These are phyloP conservation scores for Nannoperca australis DNA, from an alignment of 2,797 vertebrate species.

Conservation along the genomic window DNA sequence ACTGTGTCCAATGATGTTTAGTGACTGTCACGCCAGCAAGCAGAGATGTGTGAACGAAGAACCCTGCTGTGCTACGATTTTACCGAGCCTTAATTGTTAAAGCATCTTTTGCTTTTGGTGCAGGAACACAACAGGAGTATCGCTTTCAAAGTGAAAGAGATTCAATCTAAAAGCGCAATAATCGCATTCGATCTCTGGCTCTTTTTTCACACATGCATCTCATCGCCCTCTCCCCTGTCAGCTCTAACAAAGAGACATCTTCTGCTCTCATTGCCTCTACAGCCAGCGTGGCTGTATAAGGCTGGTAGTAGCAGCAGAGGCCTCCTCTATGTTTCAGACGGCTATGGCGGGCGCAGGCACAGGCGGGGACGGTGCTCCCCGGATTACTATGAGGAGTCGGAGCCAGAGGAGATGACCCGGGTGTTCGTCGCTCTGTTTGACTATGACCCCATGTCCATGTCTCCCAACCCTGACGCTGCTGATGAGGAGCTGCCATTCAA, in stretches of 20 bases:
- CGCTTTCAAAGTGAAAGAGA: constrained; percentile 15
- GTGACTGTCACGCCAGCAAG: constrained; percentile 65
- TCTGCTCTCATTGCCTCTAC: constrained; percentile 76
- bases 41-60: constrained; percentile 81
- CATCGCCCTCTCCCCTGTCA: constrained; percentile 74
- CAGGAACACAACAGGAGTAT: constrained; percentile 6
- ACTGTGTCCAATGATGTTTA: constrained; percentile 51
- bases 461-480: constrained; percentile 96
- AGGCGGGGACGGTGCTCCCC: constrained; percentile 86
- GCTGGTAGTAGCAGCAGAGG: constrained; percentile 81
- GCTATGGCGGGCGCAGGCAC: constrained; percentile 87
- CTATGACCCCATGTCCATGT: constrained; percentile 98
- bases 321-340: constrained; percentile 88
- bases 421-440: constrained; percentile 98
- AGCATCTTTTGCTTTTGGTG: constrained; percentile 18
- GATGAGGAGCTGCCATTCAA: constrained; percentile 98
- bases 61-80: constrained; percentile 25
- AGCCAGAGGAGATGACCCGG: constrained; percentile 89
- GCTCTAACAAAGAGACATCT: constrained; percentile 76
- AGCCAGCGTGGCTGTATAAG: constrained; percentile 76
- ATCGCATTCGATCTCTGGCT: constrained; percentile 50
- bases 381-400: constrained; percentile 93
- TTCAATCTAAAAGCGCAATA: constrained; percentile 39
- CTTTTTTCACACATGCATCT: constrained; percentile 79
- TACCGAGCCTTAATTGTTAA: constrained; percentile 4